Base-by-base conservation (phyloP, 2,888 invertebrate species). In the Caenorhabditis parvicauda region DNA sequence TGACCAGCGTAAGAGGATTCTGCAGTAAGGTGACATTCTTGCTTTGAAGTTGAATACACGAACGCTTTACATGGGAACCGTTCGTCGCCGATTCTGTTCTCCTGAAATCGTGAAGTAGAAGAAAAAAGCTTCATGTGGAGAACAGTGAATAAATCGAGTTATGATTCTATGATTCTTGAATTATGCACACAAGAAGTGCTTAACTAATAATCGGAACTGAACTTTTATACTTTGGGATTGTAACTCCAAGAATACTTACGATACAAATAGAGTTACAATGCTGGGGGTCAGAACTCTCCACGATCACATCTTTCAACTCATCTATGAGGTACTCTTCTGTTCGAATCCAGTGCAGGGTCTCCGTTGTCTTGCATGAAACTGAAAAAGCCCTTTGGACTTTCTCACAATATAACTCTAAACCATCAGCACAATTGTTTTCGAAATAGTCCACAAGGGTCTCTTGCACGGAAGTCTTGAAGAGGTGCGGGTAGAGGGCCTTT, bases 381-480 rank as follows among this genome's bases (percentile, higher is more conserved):
- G 47, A 39, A 77, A 60, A 14, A 38, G 5, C 1, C n/a, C 17
- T 43, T n/a, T 42, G 6, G 17, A 32, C n/a, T 32, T 28, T 24
- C 41, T 35, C 41, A 32, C 6, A 35, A 2, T 12, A 35, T 17
- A 14, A 17, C 21, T 25, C 19, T 2, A 17, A 45, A 77, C 79
- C 74, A 43, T 76, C 75, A 21, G 64, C 67, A 54, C 80, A 80
- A 49, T 75, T 74, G 56, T 77, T 81, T 51, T 80, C 80, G 32
- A 80, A 81, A 52, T 80, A 80, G 56, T 80, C 80, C 17, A 80
- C 79, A 12, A 74, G 25, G 3, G 71, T 65, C 19, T 70, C 72
- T 17, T 58, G 41, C 14, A 66, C 45, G 9, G 44, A 51, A 9
- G 55, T 54, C 24, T 61, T 65, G 65, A 80, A 79, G 24, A 77